Base-by-base conservation (phyloP, 2,113 vertebrate genomes). In the Ciconia maguari region DNA sequence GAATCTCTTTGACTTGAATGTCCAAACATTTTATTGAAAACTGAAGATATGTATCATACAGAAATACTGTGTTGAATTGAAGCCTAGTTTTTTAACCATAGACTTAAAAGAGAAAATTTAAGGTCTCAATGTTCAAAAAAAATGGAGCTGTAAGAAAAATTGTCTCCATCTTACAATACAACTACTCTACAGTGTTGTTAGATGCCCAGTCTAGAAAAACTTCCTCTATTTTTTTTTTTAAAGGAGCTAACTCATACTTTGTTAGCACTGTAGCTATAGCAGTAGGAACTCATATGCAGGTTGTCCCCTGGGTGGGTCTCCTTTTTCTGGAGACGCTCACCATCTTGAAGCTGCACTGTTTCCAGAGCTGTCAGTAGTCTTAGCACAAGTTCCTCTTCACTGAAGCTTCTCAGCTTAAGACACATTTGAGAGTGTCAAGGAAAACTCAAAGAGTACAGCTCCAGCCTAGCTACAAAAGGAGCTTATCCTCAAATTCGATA, bases 261-360 rank as follows among this genome's bases (percentile, higher is more conserved):
- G 2, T 21, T 71, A 77, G 5, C 16, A 36, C 25, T 1, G 0
- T 19, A 58, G 8, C 11, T 36, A 2, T 9, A 57, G 27, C 46
- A 55, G 13, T 7, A 91, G 32, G 41, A 62, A 6, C 1, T 2
- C 3, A 30, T 20, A 1, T 4, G 10, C 19, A 49, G 10, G 3
- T 18, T 89, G 17, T 64, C 21, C 26, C 6, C 21, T 78, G 26
- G 4, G 4, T 81, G 11, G 3, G 2, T 44, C 18, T 69, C 8
- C 11, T 61, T 91, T 71, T 62, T 65, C 48, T 84, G 41, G 58
- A 78, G 22, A 60, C 6, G 4, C 9, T 82, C 44, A 30, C 14
- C 41, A 10, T 22, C 71, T 75, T 64, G 54, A 21, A 93, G 38
- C 26, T 87, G 26, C 11, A 34, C 11, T 2, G 2, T 27, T 85